Base-by-base conservation (phyloP, 2,888 invertebrate species). In the Incurvaria masculella region DNA sequence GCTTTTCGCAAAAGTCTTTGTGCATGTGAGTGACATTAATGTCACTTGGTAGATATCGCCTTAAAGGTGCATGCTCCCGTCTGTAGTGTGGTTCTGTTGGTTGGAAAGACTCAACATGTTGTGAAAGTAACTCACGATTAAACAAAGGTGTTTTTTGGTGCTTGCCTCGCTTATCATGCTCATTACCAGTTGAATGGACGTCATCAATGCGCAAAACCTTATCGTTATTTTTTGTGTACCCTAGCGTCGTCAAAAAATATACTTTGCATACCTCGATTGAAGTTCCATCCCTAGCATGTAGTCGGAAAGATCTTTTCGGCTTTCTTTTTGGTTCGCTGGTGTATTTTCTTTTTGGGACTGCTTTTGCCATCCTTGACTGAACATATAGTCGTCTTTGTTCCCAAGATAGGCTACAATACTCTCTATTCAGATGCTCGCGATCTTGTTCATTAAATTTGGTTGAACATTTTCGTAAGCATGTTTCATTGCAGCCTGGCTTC, bases 401-500 rank as follows among this genome's bases (percentile, higher is more conserved):
- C 42, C 47, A 43, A 17, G 26, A 21, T 38, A 48, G 27, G 23
- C 40, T 43, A 45, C 50, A 47, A 45, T 47, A 50, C 33, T 33
- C 16, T 39, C 26, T 45, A 43, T 50, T 50, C 23, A 50, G 20
- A 23, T 41, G 20, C n/a, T 47, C 42, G 14, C 47, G 41, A 21
- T 40, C 40, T 27, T 44, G 20, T 33, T 50, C 44, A 42, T 43
- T 46, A 20, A 50, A 43, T 17, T 46, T 14, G 4, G 45, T 39
- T 18, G 19, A 17, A 45, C 48, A 48, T 43, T 50, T 50, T 47
- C 46, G 48, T 18, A 47, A n/a, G 23, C 50, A 50, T 44, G 45
- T 50, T 20, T 46, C 44, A 21, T 50, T 33, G 33, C 50, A 50
- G 27, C 48, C 50, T 33, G 50, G 45, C 23, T 50, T 50, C 44